These are phyloP conservation scores for Drosophila kanapiae DNA, from an alignment of 1,140 invertebrate genomes.

Conservation along the genomic window DNA sequence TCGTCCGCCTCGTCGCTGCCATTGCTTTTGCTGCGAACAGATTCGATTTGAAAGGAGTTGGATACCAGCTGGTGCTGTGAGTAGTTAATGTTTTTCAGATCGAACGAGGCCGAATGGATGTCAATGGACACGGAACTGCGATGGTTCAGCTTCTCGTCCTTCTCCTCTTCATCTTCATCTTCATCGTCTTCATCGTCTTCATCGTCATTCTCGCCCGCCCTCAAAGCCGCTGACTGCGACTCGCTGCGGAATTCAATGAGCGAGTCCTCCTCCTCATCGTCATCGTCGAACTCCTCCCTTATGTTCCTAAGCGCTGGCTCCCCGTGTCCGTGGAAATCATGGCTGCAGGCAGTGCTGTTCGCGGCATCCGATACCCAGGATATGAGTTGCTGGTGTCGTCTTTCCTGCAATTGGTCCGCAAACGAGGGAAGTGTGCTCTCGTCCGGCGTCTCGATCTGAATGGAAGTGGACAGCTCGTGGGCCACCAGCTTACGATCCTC, in stretches of 20 bases:
- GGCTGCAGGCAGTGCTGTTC: slow-evolving; percentile 64
- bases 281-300: slow-evolving; percentile 47
- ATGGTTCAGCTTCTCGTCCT: slow-evolving; percentile 15
- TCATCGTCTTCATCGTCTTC: slow-evolving; percentile 24
- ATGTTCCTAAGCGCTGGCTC: slow-evolving; percentile 43
- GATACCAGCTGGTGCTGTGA: slow-evolving; percentile 72
- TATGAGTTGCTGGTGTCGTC: slow-evolving; percentile 61
- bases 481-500: slow-evolving; percentile 90
- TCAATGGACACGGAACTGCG: slow-evolving; percentile 73
- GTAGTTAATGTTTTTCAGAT: slow-evolving; percentile 76
- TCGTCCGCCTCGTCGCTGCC: slow-evolving; percentile 41
- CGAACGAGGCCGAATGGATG: slow-evolving; percentile 76
- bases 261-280: slow-evolving; percentile 80
- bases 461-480: slow-evolving; percentile 83
- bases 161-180: slow-evolving; percentile 7
- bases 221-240: slow-evolving; percentile 73
- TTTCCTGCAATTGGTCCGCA: slow-evolving; percentile 53
- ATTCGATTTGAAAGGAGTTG: slow-evolving; percentile 84
- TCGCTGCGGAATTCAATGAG: slow-evolving; percentile 79
- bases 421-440: slow-evolving; percentile 71
- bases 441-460: slow-evolving; percentile 82
- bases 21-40: slow-evolving; percentile 70
- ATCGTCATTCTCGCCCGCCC: slow-evolving; percentile 16
- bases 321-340: slow-evolving; percentile 33
- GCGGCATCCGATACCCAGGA: slow-evolving; percentile 80